Evolutionary conservation across 2,797 vertebrate species (phyloP).

Genomic region (Champsocephalus gunnari): DNA sequence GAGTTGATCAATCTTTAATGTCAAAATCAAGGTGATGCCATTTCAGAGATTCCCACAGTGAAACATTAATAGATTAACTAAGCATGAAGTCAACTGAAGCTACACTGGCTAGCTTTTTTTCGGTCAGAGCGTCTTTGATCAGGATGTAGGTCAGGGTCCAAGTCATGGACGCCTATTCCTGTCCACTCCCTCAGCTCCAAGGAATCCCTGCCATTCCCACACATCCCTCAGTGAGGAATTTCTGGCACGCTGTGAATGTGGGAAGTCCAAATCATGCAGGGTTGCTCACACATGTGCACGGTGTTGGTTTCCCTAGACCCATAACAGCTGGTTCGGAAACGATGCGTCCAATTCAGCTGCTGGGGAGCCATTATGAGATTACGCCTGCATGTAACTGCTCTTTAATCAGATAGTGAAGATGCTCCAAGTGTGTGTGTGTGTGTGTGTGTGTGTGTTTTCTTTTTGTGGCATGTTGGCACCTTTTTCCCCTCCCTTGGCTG

Average conservation of each 20-base stretch:
- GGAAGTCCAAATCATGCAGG: conserved; percentile 59
- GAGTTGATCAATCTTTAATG: conserved; percentile 30
- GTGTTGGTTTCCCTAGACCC: conserved; percentile 71
- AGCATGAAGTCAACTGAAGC: conserved; percentile 7
- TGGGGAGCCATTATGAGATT: conserved; percentile 61
- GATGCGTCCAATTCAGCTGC: conserved; percentile 64
- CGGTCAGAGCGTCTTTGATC: conserved; percentile 14
- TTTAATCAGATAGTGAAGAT: conserved; percentile 52
- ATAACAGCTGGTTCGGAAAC: conserved; percentile 70
- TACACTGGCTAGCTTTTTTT: neutral
- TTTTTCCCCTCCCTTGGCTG: conserved; percentile 48
- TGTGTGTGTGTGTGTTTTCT: neutral
- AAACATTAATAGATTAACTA: conserved; percentile 12
- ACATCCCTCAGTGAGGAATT: conserved; percentile 72
- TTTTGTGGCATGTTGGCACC: conserved; percentile 48
- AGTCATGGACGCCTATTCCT: conserved; percentile 59
- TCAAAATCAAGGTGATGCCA: conserved; percentile 29
- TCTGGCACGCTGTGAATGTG: conserved; percentile 69
- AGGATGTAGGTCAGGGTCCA: conserved; percentile 55
- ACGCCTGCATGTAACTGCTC: conserved; percentile 42
- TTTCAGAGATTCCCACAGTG: conserved; percentile 22
- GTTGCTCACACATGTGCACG: conserved; percentile 48
- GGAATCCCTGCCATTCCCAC: conserved; percentile 75
- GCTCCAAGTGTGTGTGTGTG: neutral
- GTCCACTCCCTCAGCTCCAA: conserved; percentile 63